Evolutionary conservation across 1,140 invertebrate species (phyloP), one percentile per base, ranked within the genome.

Genomic region (Sogatella furcifera): DNA sequence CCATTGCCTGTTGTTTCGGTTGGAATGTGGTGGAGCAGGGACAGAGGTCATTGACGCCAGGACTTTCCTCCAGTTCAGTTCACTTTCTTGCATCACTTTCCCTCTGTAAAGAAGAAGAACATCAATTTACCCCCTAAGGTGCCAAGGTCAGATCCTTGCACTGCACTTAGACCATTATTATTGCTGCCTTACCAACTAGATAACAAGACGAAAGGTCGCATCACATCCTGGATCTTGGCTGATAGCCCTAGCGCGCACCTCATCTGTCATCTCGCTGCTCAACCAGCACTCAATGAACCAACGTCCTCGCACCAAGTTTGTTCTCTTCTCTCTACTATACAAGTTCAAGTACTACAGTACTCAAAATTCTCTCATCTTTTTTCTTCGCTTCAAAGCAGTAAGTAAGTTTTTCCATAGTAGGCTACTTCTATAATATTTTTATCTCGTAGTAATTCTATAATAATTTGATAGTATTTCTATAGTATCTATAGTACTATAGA

Each of bases 71-170:
- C 15, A 19, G 15, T 49, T 49, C 2, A 49, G 46, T 49, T 49
- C 46, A 49, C 46, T 49, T 49, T 49, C 46, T 49, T 49, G 46
- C 46, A 49, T 49, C 46, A 49, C 46, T 49, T 49, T 49, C 46
- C 46, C 46, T 22, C 21, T 22, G 15, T 49, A 6, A 49, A 22
- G 21, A 49, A 13, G 34, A 38, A 38, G 9, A 38, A 11, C 34
- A 38, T 38, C 46, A 49, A 49, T 49, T 22, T 22, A 49, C 46
- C 46, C 46, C 46, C 46, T 14, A 14, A 22, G 21, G 46, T 19
- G 46, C 46, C 46, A 49, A 49, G 46, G 46, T 19, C 46, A 49
- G 43, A 44, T 11, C 46, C 11, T 8, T 22, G 21, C 46, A 8
- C 14, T 22, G 46, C 46, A 49, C 21, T 19, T 49, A 44, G 17